Evolutionary conservation across 2,888 invertebrate species (phyloP).

Genomic region (Serrognathus titanus): DNA sequence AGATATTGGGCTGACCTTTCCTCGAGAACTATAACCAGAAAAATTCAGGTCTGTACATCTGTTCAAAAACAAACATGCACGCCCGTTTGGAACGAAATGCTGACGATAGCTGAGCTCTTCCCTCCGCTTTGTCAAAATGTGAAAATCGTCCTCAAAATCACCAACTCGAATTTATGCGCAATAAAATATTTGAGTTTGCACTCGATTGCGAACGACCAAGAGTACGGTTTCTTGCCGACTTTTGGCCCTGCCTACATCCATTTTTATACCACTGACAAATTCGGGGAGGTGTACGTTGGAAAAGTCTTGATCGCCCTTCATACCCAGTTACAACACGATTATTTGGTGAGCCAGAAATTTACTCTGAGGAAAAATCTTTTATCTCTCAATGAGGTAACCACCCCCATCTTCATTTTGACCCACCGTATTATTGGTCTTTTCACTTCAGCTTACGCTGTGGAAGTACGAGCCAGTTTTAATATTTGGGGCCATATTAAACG

Average conservation of each 20-base stretch:
- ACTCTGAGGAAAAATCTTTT: constrained; percentile 33
- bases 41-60: constrained; percentile 54
- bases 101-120: constrained; percentile 76
- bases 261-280: constrained; percentile 63
- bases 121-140: constrained; percentile 76
- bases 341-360: constrained; percentile 46
- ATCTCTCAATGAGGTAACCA: constrained; percentile 34
- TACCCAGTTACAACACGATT: constrained; percentile 62
- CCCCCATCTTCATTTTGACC: too few relatives aligned
- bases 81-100: constrained; percentile 73
- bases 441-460: constrained; percentile 57
- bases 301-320: constrained; percentile 69
- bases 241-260: constrained; percentile 80
- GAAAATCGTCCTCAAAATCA: constrained; percentile 60
- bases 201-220: constrained; percentile 59
- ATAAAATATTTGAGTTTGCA: constrained; percentile 57
- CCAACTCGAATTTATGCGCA: constrained; percentile 40
- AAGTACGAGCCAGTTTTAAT: constrained; percentile 61
- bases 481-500: constrained; percentile 63
- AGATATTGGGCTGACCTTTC: background rate
- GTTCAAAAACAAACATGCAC: constrained; percentile 58
- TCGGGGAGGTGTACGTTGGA: constrained; percentile 64
- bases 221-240: constrained; percentile 71
- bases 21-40: background rate
- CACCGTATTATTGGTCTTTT: too few relatives aligned